Base-by-base conservation (phyloP, 1,140 invertebrate genomes). In the Melipona quadrifasciata region DNA sequence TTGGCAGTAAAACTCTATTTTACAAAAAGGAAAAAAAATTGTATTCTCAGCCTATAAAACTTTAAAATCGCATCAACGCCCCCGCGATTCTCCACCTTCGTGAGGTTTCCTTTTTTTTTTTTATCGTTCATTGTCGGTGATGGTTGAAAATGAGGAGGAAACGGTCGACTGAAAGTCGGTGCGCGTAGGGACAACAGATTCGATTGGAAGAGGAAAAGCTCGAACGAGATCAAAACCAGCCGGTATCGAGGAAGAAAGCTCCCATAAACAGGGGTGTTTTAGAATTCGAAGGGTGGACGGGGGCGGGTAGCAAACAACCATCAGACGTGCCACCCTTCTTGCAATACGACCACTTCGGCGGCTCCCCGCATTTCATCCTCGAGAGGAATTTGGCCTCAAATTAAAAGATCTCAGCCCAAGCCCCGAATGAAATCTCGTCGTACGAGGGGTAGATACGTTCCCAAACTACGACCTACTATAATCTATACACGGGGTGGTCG, bases 321-420 rank as follows among this genome's bases (percentile, higher is more conserved):
- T 76, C 86, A 85, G 90, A 90, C 86, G 89, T 84, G 82, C 80
- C 87, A 87, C 90, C 83, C 86, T 89, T 76, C 90, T 90, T 86
- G 82, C 86, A 89, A 89, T 89, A 89, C 90, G 88, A 91, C 82
- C 90, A 88, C 90, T 91, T 86, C 81, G 84, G 84, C 87, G 90
- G 88, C 86, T 91, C 90, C 93, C 93, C 92, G 90, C 92, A 90
- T 92, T 93, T 92, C 90, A 93, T 92, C 91, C 93, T 94, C 91
- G 88, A 94, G 93, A 94, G 93, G 93, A 94, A 94, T 94, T 94
- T 92, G 92, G 93, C 90, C 92, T 93, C 93, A 94, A 94, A 94
- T 94, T 94, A 94, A 94, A 94, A 94, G 93, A 94, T 94, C 93
- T 94, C 92, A 79, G 92, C 86, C 86, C 87, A 89, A 91, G 87